A percentile compares a stretch with the other conserved stretches of the same genome.
Conservation (phyloP, 1,140 invertebrate species). For the Papilio helenus region DNA sequence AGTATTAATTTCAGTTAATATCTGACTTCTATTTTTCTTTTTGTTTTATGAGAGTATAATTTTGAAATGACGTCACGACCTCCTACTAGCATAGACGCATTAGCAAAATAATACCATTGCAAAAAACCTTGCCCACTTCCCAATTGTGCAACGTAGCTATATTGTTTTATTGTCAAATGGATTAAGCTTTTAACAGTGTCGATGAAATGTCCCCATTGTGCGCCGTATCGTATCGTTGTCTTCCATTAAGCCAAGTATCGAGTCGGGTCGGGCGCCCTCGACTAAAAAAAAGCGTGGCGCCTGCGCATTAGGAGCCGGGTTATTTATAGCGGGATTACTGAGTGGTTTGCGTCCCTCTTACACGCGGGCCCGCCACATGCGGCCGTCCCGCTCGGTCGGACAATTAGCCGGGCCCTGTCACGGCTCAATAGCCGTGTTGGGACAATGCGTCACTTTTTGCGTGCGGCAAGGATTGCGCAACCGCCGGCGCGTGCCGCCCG, state of each 20-base stretch:
- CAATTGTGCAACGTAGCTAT: background rate
- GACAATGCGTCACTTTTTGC: slow-evolving; percentile 47
- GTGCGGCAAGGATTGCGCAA: slow-evolving; percentile 46
- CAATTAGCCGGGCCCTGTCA: slow-evolving; percentile 58
- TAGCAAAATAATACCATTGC: background rate
- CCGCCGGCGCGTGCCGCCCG: slow-evolving; percentile 42
- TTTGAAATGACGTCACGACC: background rate
- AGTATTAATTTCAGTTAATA: background rate
- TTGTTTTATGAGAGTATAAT: too few relatives aligned
- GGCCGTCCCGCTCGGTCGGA: slow-evolving; percentile 46
- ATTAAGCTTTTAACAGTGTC: slow-evolving; percentile 27
- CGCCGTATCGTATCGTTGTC: background rate
- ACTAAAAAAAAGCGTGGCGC: slow-evolving; percentile 51
- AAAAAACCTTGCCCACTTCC: background rate
- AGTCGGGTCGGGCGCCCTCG: slow-evolving; percentile 27
- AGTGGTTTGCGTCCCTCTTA: slow-evolving; percentile 44
- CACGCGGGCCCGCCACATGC: background rate
- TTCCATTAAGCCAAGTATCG: slow-evolving; percentile 33
- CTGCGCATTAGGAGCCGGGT: slow-evolving; percentile 55
- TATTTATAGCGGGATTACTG: slow-evolving; percentile 61
- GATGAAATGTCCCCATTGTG: slow-evolving; percentile 25
- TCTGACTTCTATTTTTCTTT: too few relatives aligned
- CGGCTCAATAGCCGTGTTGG: slow-evolving; percentile 57
- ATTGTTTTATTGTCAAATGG: slow-evolving; percentile 24
- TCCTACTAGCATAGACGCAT: background rate